Base-by-base conservation (phyloP, 2,113 vertebrate genomes). In the Clupea harengus region DNA sequence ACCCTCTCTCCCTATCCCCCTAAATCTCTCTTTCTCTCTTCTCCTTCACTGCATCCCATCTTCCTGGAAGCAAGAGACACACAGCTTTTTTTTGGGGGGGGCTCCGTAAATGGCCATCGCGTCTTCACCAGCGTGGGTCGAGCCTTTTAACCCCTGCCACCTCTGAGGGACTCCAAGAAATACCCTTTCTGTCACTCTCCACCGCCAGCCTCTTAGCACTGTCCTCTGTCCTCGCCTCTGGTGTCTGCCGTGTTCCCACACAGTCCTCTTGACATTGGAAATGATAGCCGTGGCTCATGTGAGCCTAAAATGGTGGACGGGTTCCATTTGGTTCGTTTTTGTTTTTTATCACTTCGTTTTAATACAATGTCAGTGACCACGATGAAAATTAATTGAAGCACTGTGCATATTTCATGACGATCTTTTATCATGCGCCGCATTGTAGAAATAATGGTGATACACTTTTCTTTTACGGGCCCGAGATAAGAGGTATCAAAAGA, bases 401-500 rank as follows among this genome's bases (percentile, higher is more conserved):
- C 25, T 72, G 64, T 72, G 11, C 64, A 72, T 72, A 72, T 72
- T 72, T 72, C 25, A 72, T 32, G 64, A 28, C 25, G 10, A 2
- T 72, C 64, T 28, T 28, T 72, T 11, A n/a, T 25, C 9, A 32
- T 28, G 25, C 3, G 2, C 64, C 8, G 25, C 64, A 32, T 72
- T 13, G 10, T 72, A 72, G 32, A 72, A 11, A 72, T 72, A 72
- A 32, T 28, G 25, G n/a, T 72, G 9, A 72, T 72, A 72, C 32
- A 32, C 11, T 7, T 72, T 25, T 13, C 64, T 90, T 75, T 84
- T 82, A 45, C 39, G 39, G 39, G 82, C 39, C 11, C 82, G 49
- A 49, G 72, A 89, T 87, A 86, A 86, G 81, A 86, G 87, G 85
- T 83, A 82, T 86, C 86, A 85, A 83, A 88, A 85, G 84, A 89